These are phyloP conservation scores for Tyria jacobaeae DNA, from an alignment of 2,888 invertebrate genomes.

Conservation along the genomic window DNA sequence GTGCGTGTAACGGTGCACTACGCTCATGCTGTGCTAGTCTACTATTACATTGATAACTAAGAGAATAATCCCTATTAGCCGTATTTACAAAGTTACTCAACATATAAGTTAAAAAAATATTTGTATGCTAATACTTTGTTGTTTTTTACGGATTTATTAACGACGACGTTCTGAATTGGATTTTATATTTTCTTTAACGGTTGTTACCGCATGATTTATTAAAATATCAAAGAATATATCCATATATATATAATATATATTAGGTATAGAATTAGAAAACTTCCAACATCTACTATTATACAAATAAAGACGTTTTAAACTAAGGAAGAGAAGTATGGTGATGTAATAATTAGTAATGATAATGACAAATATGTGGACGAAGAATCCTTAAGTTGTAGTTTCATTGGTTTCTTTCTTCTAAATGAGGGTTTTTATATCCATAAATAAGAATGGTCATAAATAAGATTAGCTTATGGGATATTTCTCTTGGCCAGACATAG, in stretches of 20 bases:
- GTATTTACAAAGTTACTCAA: neutral
- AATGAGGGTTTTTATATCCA: conserved; percentile 15
- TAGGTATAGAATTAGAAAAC: too few relatives aligned
- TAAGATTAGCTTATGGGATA: conserved; percentile 22
- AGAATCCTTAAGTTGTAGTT: conserved; percentile 24
- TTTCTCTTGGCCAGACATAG: conserved; percentile 42
- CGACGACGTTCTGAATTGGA: too few relatives aligned
- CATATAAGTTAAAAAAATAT: neutral
- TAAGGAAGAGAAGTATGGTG: conserved; percentile 44
- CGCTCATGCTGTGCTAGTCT: conserved; percentile 64
- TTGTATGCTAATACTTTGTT: neutral
- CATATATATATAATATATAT: too few relatives aligned
- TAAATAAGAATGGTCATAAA: conserved; percentile 26
- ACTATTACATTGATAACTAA: conserved; percentile 49
- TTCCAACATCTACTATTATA: neutral
- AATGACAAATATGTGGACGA: conserved; percentile 52
- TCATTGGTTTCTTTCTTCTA: neutral
- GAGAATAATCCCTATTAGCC: conserved; percentile 14
- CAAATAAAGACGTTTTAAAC: neutral
- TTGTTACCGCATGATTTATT: too few relatives aligned
- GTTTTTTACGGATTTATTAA: too few relatives aligned
- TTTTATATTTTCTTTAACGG: too few relatives aligned
- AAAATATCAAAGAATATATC: too few relatives aligned
- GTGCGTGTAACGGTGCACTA: conserved; percentile 79
- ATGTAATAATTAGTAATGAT: conserved; percentile 55